Base-by-base conservation (phyloP, 2,797 vertebrate species). In the Eupleurogrammus muticus region DNA sequence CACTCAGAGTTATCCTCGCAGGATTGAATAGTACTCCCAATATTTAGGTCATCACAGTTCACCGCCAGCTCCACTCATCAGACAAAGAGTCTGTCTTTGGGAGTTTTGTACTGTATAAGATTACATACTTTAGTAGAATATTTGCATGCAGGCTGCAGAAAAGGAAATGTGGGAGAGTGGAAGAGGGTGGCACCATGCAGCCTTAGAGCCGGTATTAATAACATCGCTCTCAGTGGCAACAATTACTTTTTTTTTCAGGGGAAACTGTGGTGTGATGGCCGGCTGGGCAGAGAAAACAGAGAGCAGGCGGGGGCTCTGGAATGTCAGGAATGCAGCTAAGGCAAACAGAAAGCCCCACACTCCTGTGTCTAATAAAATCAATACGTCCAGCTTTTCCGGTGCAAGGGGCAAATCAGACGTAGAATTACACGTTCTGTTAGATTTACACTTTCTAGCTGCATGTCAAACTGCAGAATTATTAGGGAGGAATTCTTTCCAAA, bases 241-340 rank as follows among this genome's bases (percentile, higher is more conserved):
- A 75, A 71, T 84, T 60, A 73, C 57, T 53, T 65, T 73, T 79
- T 65, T 73, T 73, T 47, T 24, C 28, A 47, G 40, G 35, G 77
- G 21, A 59, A 75, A 62, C 75, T 54, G 48, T 49, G 40, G 53
- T 52, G 54, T 73, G 47, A 73, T 70, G 65, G 69, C 32, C 17
- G 12, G 69, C 70, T 47, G 21, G 81, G 71, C 32, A 70, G 79
- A 80, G 85, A 86, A 81, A 81, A 80, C 77, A 71, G 70, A 73
- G 77, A 75, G 74, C 67, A 53, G 87, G 80, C 85, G 67, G 75
- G 75, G 55, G 70, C 65, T 62, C 69, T 84, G 93, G 93, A 90
- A 95, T 95, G 77, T 71, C 35, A 90, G 81, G 92, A 94, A 95
- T 95, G 90, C 81, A 80, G 90, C 85, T 70, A 93, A 93, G 92